Conservation (phyloP, 1,140 invertebrate species). For the Limonius californicus region DNA sequence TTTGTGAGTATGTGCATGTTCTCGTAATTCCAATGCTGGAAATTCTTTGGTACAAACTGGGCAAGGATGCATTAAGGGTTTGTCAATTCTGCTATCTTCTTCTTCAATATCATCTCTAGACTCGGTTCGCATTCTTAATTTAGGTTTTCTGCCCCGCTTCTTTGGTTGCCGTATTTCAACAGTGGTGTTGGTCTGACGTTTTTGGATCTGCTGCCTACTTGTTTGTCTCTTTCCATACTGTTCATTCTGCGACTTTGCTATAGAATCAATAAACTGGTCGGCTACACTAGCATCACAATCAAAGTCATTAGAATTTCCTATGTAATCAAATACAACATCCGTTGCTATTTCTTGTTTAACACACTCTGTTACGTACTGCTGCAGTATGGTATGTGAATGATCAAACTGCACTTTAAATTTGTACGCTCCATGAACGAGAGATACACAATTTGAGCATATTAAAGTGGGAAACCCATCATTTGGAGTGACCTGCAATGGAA, state of each 20-base stretch:
- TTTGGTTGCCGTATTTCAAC: background rate
- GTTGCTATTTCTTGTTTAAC: conserved; percentile 7
- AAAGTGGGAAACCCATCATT: conserved; percentile 13
- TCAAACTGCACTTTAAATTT: conserved; percentile 20
- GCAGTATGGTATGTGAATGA: conserved; percentile 15
- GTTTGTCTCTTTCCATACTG: background rate
- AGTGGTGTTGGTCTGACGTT: background rate
- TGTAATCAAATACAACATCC: conserved; percentile 1
- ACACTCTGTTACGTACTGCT: conserved; percentile 9
- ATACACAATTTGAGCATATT: conserved; percentile 14
- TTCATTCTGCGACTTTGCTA: background rate
- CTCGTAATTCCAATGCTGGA: conserved; percentile 20
- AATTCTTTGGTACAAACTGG: conserved; percentile 33
- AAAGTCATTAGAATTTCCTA: background rate
- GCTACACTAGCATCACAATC: background rate
- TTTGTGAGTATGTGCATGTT: conserved; percentile 29
- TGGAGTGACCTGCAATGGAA: conserved; percentile 5
- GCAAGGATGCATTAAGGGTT: conserved; percentile 21
- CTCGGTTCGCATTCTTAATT: conserved; percentile 1
- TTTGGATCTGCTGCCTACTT: conserved; percentile 6
- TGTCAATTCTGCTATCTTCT: background rate
- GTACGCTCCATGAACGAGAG: conserved; percentile 14
- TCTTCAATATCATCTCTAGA: background rate
- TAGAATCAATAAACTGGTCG: background rate
- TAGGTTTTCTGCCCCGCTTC: background rate